Base-by-base conservation (phyloP, 2,113 vertebrate species). In the Megaceryle maxima region DNA sequence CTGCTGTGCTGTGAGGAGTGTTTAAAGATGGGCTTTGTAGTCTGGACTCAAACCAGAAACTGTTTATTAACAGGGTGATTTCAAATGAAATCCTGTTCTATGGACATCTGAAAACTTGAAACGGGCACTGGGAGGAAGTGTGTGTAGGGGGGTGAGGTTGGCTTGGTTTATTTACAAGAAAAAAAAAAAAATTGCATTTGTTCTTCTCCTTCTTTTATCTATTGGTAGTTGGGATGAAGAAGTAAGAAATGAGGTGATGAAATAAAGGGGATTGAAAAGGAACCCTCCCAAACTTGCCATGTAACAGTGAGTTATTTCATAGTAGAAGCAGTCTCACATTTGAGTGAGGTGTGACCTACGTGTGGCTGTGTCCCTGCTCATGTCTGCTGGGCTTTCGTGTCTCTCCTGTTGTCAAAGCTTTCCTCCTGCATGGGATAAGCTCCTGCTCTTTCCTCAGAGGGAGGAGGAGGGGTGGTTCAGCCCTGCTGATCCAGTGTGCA, bases 401-500 rank as follows among this genome's bases (percentile, higher is more conserved):
- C 44, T 88, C 62, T 85, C 31, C 67, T 77, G 66, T 59, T 1
- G 5, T 53, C 67, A 87, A 18, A 83, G 64, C 94, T 81, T 96
- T 88, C 74, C 2, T 25, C 66, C 6, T 37, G 50, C 22, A 73
- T 73, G 28, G 74, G 87, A 56, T 56, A 77, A 81, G 80, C 74
- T 94, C n/a, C n/a, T 53, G 9, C 88, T 94, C 80, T 12, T 28
- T 88, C 48, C 35, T 46, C 8, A 8, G 69, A 46, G 48, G n/a
- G 35, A 92, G n/a, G 16, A 85, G 93, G 69, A 44, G 85, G 24
- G 51, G 29, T 55, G 87, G 91, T 22, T 97, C 91, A 98, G 87
- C 94, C 95, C 55, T 79, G 95, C 97, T 98, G 78, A 97, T 97
- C 92, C 3, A 53, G 35, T 15, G 33, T 91, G 94, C 39, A 88